Evolutionary conservation across 2,888 invertebrate species (phyloP).

Genomic region (Idaea biselata): DNA sequence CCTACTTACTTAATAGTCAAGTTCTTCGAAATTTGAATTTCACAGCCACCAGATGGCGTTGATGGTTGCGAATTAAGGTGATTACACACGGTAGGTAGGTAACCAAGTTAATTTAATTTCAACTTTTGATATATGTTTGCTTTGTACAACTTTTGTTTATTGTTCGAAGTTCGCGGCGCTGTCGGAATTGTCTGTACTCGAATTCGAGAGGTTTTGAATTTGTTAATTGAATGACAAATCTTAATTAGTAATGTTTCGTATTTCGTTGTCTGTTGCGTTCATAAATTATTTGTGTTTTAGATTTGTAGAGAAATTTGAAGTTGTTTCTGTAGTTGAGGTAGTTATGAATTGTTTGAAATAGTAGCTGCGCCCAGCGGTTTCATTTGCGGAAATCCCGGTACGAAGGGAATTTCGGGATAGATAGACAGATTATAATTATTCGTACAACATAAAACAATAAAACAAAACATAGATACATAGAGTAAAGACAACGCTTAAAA

Average conservation of each 20-base stretch:
- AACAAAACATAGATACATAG: no score
- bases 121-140: constrained; percentile 15
- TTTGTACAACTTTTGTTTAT: not conserved
- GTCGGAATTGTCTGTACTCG: not conserved
- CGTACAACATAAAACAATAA: no score
- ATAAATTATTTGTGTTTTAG: not conserved
- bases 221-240: constrained; percentile 1
- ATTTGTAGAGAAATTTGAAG: not conserved
- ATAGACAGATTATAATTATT: no score
- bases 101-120: constrained; percentile 12
- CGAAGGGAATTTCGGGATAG: no score
- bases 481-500: no score
- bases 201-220: not conserved
- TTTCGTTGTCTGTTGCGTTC: not conserved
- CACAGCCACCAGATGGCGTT: constrained; percentile 25
- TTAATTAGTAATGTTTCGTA: not conserved
- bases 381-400: no score
- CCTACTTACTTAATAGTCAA: constrained; percentile 27
- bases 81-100: constrained; percentile 10
- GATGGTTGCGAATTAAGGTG: constrained; percentile 6
- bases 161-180: not conserved
- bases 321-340: not conserved
- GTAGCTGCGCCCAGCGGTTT: not conserved
- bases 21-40: constrained; percentile 12
- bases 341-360: not conserved